Evolutionary conservation across 2,888 invertebrate species (phyloP).

Genomic region (Ischnus inquisitorius): DNA sequence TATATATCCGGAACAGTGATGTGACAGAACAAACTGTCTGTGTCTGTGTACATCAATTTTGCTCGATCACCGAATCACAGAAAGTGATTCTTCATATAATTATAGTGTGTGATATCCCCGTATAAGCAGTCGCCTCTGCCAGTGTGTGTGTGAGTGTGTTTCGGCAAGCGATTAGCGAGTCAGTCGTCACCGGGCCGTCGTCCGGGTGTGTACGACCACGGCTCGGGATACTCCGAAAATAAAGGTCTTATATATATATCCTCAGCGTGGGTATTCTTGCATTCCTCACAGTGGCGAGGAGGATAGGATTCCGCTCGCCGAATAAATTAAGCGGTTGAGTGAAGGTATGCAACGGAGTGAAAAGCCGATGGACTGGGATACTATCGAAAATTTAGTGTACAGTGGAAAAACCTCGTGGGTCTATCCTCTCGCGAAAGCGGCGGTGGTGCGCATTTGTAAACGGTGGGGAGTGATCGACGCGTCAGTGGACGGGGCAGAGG

Average conservation of each 20-base stretch:
- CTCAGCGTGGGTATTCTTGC: no score
- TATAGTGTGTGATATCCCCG: constrained; percentile 72
- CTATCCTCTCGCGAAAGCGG: constrained; percentile 16
- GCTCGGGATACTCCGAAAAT: no score
- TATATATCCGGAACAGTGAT: constrained; percentile 64
- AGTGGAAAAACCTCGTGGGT: constrained; percentile 47
- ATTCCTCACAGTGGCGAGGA: not conserved
- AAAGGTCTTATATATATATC: no score
- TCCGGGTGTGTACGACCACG: no score
- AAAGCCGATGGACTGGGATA: constrained; percentile 30
- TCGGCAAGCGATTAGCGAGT: no score
- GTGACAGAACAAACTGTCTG: constrained; percentile 19
- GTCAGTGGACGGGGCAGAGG: not conserved
- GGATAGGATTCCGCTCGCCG: not conserved
- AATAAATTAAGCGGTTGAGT: not conserved
- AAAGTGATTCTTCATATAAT: constrained; percentile 71
- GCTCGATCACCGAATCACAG: not conserved
- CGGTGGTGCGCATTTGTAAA: constrained; percentile 6
- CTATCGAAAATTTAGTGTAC: constrained; percentile 6
- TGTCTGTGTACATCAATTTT: constrained; percentile 21
- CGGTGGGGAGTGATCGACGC: not conserved
- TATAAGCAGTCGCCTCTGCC: no score
- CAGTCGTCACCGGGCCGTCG: no score
- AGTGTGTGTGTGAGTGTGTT: no score
- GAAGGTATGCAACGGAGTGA: not conserved